Percentiles rank a stretch among this genome's conserved stretches.
Conservation (phyloP, 2,113 vertebrate genomes). For the Porphyrio hochstetteri region DNA sequence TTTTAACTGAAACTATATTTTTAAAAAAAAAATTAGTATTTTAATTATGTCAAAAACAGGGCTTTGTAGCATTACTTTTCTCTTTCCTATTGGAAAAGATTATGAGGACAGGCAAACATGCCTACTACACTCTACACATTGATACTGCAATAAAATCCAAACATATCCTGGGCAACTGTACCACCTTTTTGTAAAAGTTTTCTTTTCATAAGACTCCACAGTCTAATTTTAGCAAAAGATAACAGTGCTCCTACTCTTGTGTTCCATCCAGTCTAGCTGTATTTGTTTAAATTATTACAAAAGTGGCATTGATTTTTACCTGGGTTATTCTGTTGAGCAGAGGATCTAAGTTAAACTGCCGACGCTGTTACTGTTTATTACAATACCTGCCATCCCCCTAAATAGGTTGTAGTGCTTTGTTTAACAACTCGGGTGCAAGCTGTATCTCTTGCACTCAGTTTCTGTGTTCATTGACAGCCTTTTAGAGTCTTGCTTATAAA, state of each 20-base stretch:
- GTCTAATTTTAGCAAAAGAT: not conserved
- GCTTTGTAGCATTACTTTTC: not conserved
- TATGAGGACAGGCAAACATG: not conserved
- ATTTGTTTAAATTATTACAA: not conserved
- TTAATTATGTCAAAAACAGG: not conserved
- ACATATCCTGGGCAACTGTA: not conserved
- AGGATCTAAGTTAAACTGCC: not conserved
- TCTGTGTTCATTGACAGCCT: not conserved
- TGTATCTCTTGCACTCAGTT: not conserved
- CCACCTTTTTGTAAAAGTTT: not conserved
- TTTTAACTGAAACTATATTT: not conserved
- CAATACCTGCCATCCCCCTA: not conserved
- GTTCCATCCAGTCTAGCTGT: not conserved
- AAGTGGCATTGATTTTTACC: not conserved
- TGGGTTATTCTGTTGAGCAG: not conserved
- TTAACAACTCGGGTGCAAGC: not conserved
- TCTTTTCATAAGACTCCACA: not conserved
- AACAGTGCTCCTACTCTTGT: not conserved
- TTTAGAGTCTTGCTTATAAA: slow-evolving; percentile 4
- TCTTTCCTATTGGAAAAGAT: not conserved
- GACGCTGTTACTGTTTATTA: not conserved
- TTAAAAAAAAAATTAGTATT: accelerated
- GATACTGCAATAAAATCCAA: not conserved
- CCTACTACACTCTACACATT: not conserved
- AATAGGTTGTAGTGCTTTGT: not conserved